Evolutionary conservation across 2,113 vertebrate species (phyloP).

Genomic region (Amphiprion ocellaris): DNA sequence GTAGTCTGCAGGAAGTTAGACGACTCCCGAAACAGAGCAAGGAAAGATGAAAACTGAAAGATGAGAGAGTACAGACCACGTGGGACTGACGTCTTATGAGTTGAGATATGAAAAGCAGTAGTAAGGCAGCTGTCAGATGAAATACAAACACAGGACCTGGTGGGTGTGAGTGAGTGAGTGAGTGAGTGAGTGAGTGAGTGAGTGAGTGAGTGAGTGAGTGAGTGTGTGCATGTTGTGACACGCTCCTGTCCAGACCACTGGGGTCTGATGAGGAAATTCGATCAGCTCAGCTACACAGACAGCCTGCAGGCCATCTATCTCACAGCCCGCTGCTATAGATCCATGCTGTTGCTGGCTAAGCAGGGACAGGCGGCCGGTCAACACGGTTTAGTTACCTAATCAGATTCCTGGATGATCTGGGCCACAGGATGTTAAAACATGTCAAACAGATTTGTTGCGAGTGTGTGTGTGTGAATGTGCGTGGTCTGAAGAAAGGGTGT

Average conservation of each 20-base stretch:
- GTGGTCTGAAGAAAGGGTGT: conserved; percentile 54
- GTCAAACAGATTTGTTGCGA: conserved; percentile 3
- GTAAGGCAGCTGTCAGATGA: conserved; percentile 86
- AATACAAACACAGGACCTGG: conserved; percentile 68
- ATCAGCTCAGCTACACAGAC: conserved; percentile 65
- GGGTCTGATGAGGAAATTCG: conserved; percentile 66
- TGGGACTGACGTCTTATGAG: conserved; percentile 50
- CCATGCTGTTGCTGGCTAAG: conserved; percentile 31
- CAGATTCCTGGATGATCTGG: conserved; percentile 19
- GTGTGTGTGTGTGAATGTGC: conserved; percentile 27
- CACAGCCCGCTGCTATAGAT: conserved; percentile 57
- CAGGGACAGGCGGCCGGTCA: conserved; percentile 25
- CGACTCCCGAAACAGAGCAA: conserved; percentile 26
- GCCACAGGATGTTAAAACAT: conserved; percentile 24
- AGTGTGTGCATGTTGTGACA: conserved; percentile 42
- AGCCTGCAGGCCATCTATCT: conserved; percentile 55
- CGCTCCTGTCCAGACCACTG: conserved; percentile 56
- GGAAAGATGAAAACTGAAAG: conserved; percentile 39
- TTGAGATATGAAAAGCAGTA: conserved; percentile 71
- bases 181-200: neutral
- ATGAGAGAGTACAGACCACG: conserved; percentile 46
- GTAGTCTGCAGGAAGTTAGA: conserved; percentile 49
- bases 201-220: conserved; percentile 10
- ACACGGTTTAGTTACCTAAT: conserved; percentile 26
- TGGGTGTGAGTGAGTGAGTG: conserved; percentile 39